A percentile compares a stretch with the other conserved stretches of the same genome.
These are phyloP conservation scores for Recurvirostra avosetta DNA, from an alignment of 2,113 vertebrate genomes.

Conservation along the genomic window DNA sequence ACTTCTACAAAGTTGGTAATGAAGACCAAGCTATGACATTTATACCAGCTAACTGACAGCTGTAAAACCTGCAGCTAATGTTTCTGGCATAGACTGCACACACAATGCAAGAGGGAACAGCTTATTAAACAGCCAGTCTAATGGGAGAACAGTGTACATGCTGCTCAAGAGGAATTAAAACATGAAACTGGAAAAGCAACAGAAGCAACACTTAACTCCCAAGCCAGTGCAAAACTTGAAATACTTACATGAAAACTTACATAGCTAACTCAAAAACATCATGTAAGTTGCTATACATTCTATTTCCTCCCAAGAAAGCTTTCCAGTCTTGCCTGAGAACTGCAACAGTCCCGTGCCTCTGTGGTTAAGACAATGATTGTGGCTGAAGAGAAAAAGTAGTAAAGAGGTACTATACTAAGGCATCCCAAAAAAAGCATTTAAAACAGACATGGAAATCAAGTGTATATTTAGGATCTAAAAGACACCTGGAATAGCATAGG, in stretches of 20 bases:
- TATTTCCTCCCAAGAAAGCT: neutral
- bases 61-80: neutral
- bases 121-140: constrained; percentile 60
- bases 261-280: neutral
- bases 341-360: neutral
- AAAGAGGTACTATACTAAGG: neutral
- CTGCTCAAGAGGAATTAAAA: constrained; percentile 27
- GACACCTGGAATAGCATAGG: constrained; percentile 26
- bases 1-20: neutral
- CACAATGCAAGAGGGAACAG: neutral
- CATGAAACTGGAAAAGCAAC: constrained; percentile 1
- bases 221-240: neutral
- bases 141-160: neutral
- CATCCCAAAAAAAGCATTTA: neutral
- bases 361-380: constrained; percentile 4
- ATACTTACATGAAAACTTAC: neutral
- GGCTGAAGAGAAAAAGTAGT: neutral
- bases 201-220: neutral
- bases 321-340: neutral
- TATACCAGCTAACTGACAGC: neutral
- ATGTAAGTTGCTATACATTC: neutral
- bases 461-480: constrained; percentile 39
- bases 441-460: neutral
- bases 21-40: neutral
- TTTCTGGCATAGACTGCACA: neutral